phyloP scores from a whole-genome alignment of 2,113 vertebrate genomes.

The Diadophis punctatus region DNA sequence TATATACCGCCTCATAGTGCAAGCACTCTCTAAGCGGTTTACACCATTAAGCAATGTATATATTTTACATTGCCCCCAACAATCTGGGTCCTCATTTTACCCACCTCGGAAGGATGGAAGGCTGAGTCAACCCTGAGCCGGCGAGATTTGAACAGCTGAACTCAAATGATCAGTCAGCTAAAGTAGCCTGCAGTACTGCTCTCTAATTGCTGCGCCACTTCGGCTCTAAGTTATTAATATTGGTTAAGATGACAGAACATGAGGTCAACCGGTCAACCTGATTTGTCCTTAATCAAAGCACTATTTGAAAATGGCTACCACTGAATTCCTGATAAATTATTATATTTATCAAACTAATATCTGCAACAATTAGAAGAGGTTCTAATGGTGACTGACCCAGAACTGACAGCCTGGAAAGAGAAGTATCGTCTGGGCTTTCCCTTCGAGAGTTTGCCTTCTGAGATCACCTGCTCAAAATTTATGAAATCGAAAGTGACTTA shows the following conservation, averaged over 20 bases:
- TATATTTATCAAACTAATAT: background rate
- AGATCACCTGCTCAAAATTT: background rate
- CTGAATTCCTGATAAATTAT: background rate
- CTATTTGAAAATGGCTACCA: background rate
- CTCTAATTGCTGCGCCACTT: no score
- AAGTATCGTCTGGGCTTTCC: background rate
- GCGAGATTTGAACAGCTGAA: no score
- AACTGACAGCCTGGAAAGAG: background rate
- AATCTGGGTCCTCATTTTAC: no score
- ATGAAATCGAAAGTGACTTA: conserved; percentile 57
- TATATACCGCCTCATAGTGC: no score
- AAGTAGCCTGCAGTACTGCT: no score
- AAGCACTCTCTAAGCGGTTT: no score
- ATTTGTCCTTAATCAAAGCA: background rate
- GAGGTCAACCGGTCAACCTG: background rate
- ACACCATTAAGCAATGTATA: no score
- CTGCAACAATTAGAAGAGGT: background rate
- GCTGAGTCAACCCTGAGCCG: no score
- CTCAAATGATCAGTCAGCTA: no score
- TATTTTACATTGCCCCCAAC: no score
- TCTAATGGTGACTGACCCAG: background rate
- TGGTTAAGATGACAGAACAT: background rate
- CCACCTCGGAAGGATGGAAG: no score
- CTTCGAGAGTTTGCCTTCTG: background rate
- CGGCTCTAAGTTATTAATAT: no score